Base-by-base conservation (phyloP, 64 coral and sea anemone genomes). In the Orbicella faveolata region DNA sequence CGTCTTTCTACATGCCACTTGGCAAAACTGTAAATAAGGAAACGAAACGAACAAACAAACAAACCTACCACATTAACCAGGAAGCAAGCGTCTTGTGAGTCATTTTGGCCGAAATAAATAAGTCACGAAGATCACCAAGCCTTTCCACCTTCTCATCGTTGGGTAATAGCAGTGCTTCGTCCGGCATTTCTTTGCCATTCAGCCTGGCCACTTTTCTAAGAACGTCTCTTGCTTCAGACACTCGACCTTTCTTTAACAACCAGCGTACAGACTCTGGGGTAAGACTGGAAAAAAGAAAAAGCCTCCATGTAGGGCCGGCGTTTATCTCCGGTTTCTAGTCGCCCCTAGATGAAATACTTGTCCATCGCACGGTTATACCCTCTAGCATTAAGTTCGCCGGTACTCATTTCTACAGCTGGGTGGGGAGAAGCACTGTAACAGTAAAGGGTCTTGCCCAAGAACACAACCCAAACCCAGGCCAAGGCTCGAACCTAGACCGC, bases 181-280 rank as follows among this genome's bases (percentile, higher is more conserved):
- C 74, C 1, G 83, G 90, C 74, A 80, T 57, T 23, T 66, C 16
- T 74, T 87, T 92, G 18, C 44, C 67, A 86, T 92, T 92, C 35
- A 80, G 35, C 4, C 5, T 61, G 9, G 90, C 90, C 14, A 92
- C 75, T 15, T 92, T 62, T 76, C 39, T 15, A 2, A 92, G 61
- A 36, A 86, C 80, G 1, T 37, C 15, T 30, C 77, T 77, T 34
- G 83, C 90, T n/a, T 92, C 90, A 2, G 44, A 14, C n/a, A 80
- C 12, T 0, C 83, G 90, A 36, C 75, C 59, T 80, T 87, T 92
- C 21, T 87, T 77, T 10, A 92, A 41, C 26, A 92, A 61, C 90
- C 90, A 92, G 15, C 81, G 90, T 3, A 80, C 67, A 17, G 90
- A 92, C 35, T 92, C 90, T 15, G 90, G 90, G 17, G 53, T 92